phyloP scores from a whole-genome alignment of 2,113 vertebrate species.

The Hypomesus transpacificus region DNA sequence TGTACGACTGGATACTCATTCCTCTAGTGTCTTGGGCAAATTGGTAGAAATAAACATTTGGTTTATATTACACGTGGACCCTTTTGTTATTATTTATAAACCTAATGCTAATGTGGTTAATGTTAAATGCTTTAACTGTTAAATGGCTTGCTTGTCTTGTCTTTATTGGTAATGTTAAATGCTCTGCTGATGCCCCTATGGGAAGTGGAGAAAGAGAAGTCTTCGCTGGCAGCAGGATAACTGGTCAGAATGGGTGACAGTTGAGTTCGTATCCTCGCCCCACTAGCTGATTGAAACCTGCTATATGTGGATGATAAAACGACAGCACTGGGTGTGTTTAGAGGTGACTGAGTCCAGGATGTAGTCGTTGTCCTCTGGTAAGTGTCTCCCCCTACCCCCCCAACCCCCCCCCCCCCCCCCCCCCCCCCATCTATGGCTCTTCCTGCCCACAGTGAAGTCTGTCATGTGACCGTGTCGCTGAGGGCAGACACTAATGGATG shows the following conservation, averaged over 20 bases:
- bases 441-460: background rate
- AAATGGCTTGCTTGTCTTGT: conserved; percentile 67
- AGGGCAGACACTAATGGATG: no score
- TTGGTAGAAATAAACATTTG: conserved; percentile 60
- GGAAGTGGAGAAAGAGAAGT: conserved; percentile 44
- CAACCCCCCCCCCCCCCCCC: background rate
- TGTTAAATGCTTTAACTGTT: conserved; percentile 70
- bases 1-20: conserved; percentile 40
- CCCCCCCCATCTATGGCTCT: background rate
- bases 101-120: conserved; percentile 68
- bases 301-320: conserved; percentile 43
- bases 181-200: conserved; percentile 42
- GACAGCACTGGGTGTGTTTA: conserved; percentile 44
- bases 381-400: conserved; percentile 46
- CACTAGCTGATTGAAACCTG: conserved; percentile 33
- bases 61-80: conserved; percentile 61
- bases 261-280: conserved; percentile 20
- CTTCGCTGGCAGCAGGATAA: conserved; percentile 47
- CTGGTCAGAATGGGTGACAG: conserved; percentile 24
- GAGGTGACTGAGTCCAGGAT: conserved; percentile 45
- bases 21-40: conserved; percentile 41
- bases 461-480: background rate
- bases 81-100: conserved; percentile 51
- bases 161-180: conserved; percentile 58
- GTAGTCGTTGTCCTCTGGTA: conserved; percentile 59